Base-by-base conservation (phyloP, 1,140 invertebrate genomes). In the Catajapyx aquilonaris region DNA sequence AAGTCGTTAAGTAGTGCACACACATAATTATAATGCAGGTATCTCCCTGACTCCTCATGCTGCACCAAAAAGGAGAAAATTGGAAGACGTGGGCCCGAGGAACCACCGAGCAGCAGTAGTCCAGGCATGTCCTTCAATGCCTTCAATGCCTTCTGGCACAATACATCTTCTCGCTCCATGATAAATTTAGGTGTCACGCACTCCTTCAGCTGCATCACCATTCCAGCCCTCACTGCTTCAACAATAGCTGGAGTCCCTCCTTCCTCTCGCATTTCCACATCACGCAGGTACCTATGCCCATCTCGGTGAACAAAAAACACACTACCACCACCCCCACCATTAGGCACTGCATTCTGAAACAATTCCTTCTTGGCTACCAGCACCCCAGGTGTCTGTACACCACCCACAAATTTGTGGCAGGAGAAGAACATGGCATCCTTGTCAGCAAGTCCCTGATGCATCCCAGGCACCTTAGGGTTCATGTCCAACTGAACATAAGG, bases 341-440 rank as follows among this genome's bases (percentile, higher is more conserved):
- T 56, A 2, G 69, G 69, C 7, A 64, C 53, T 2, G 46, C 40
- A 47, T 65, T 66, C 38, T 56, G 52, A 46, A 77, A 73, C 5
- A 78, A 44, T 4, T 52, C 49, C 51, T 74, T 75, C 52, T 77
- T 77, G 7, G 69, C 72, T 30, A 77, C 53, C 23, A 78, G 48
- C 40, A 79, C 60, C 37, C 72, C 76, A 4, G 85, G 83, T 10
- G 83, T 84, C 49, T 85, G 79, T 0, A 83, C 73, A 5, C 86
- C 87, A 1, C 87, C 87, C 28, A 87, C 65, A 54, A 91, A 88
- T 53, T 90, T 90, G 59, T 88, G 84, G 22, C 78, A 74, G 19
- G 84, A 84, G 50, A 91, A 85, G 52, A 84, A 88, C 31, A 91
- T 66, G 1, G 83, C 85, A 61, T 93, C 87, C 52, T 91, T 90